phyloP scores from a whole-genome alignment of 92 coral and sea anemone genomes.

The Parazoanthus atlanticus region DNA sequence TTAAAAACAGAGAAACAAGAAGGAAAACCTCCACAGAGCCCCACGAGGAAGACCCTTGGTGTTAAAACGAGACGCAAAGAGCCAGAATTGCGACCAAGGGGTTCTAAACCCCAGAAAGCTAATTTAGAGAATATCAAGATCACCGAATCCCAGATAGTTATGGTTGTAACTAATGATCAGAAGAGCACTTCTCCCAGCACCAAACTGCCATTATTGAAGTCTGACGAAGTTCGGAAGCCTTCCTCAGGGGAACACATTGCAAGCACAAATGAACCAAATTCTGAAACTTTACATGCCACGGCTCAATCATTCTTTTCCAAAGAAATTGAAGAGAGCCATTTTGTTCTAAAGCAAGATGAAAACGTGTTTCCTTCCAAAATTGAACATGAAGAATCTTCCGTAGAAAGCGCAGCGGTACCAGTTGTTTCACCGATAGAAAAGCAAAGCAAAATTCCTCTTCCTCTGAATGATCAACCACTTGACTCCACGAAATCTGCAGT shows the following conservation, averaged over 20 bases:
- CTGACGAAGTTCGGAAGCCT: neutral
- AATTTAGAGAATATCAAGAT: conserved; percentile 29
- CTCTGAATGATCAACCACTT: neutral
- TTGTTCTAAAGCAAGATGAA: neutral
- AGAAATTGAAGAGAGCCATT: neutral
- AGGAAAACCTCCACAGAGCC: neutral
- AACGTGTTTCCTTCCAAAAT: neutral
- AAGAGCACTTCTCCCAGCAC: conserved; percentile 13
- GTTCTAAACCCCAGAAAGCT: conserved; percentile 5
- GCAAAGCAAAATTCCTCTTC: neutral
- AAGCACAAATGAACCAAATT: neutral
- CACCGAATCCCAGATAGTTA: conserved; percentile 29
- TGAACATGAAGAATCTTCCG: neutral
- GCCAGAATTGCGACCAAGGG: conserved; percentile 16
- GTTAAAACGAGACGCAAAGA: neutral
- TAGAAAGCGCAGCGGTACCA: neutral
- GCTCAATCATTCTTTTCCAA: neutral
- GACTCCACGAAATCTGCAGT: neutral
- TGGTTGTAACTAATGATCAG: conserved; percentile 38
- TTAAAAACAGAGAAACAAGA: neutral
- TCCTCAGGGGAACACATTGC: neutral
- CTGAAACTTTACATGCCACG: neutral
- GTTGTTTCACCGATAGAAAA: neutral
- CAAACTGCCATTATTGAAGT: neutral
- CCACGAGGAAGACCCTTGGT: conserved; percentile 6